These are phyloP conservation scores for Peromyscus californicus DNA, from an alignment of 2,113 vertebrate species.

Conservation along the genomic window DNA sequence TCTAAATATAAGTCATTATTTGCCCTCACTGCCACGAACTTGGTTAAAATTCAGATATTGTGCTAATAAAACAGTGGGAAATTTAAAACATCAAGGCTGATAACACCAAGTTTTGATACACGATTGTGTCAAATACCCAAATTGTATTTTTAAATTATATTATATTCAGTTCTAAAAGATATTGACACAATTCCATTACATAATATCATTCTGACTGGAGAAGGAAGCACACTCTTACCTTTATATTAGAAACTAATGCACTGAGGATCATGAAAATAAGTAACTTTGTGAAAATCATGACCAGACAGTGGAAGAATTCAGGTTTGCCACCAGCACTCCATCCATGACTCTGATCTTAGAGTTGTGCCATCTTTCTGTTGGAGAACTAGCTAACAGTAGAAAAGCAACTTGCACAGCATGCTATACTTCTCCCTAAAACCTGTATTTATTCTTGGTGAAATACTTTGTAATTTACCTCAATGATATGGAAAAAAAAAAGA, in stretches of 20 bases:
- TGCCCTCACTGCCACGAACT: not conserved
- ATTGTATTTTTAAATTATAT: not conserved
- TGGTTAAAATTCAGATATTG: not conserved
- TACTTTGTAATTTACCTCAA: not conserved
- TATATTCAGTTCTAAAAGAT: not conserved
- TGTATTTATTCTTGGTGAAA: not conserved
- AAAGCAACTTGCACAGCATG: not conserved
- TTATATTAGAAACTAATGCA: not conserved
- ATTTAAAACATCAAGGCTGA: not conserved
- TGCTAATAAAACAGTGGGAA: not conserved
- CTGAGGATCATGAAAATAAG: not conserved
- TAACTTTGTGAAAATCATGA: not conserved
- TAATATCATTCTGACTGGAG: not conserved
- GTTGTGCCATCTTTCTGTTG: not conserved
- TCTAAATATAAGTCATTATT: not conserved
- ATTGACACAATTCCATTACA: not conserved
- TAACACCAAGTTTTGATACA: not conserved
- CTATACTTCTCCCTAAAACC: fast-evolving
- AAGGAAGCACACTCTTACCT: not conserved
- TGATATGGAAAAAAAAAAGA: not conserved
- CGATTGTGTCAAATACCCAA: not conserved
- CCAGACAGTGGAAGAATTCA: not conserved
- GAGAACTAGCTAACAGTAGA: not conserved
- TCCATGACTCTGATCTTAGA: not conserved
- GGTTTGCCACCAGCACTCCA: not conserved